Evolutionary conservation across 2,113 vertebrate genomes (phyloP), one percentile per base, ranked within the genome.

Genomic region (Apodemus sylvaticus): DNA sequence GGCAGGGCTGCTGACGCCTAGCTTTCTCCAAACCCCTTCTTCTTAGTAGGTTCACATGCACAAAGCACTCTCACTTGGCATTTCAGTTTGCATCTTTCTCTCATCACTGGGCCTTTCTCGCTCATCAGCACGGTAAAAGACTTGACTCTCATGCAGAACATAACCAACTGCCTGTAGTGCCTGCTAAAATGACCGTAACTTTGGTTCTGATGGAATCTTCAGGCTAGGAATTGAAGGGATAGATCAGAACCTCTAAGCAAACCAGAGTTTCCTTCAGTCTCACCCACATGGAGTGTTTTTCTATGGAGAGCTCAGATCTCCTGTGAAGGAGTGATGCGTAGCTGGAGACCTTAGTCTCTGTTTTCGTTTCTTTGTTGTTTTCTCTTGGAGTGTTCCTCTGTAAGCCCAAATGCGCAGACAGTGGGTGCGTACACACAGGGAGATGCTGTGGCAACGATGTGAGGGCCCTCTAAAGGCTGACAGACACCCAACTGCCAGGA

Each of bases 101-200:
- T 89, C 89, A 24, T 45, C 70, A 62, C 73, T 29, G 29, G 3
- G 64, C 29, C 0, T 0, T 22, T 89, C 81, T 39, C 89, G 86
- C 93, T 97, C 96, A 97, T 96, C 62, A 82, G 97, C 96, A 96
- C 24, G 62, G 83, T 68, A 96, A 96, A 86, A 10, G 82, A 51
- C 92, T 96, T 73, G 90, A 95, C 83, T 93, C 70, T n/a, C 91
- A 89, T 60, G 74, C 53, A 94, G 95, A 87, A 94, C 60, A 64
- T 89, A 71, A 70, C 95, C 73, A 87, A 53, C 26, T 14, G 92
- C 93, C 62, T 71, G 66, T 42, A 22, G 29, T 1, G 12, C 91
- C 83, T 70, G 62, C 94, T 53, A 73, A 93, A 95, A 94, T 82
- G 93, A 94, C 86, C 7, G 4, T 78, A 68, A 68, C 83, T 91